These are phyloP conservation scores for Ephestia elutella DNA, from an alignment of 1,140 invertebrate genomes.

Conservation along the genomic window DNA sequence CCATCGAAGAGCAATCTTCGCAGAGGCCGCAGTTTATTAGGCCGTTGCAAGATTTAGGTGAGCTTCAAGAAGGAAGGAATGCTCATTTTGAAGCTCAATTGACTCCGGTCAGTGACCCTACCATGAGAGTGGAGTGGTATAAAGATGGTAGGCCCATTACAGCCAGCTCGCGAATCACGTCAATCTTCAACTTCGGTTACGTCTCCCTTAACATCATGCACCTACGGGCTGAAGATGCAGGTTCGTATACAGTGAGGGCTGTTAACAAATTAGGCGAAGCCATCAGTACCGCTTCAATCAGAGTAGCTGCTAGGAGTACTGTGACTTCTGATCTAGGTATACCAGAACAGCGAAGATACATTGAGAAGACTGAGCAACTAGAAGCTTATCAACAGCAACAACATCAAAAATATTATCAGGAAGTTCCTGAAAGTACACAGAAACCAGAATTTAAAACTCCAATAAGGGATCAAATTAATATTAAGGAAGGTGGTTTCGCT, in stretches of 20 bases:
- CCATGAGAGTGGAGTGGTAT: conserved; percentile 98
- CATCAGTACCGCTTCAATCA: conserved; percentile 85
- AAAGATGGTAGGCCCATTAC: conserved; percentile 96
- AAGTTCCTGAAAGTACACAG: conserved; percentile 84
- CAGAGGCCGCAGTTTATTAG: conserved; percentile 92
- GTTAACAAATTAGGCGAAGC: conserved; percentile 91
- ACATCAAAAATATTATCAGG: conserved; percentile 84
- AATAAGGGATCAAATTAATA: conserved; percentile 90
- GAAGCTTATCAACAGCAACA: conserved; percentile 90
- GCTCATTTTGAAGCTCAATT: conserved; percentile 97
- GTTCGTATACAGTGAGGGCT: conserved; percentile 92
- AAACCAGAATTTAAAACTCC: conserved; percentile 94
- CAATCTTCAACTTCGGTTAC: conserved; percentile 98
- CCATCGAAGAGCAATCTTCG: conserved; percentile 83
- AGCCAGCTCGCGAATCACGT: conserved; percentile 95
- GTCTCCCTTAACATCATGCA: conserved; percentile 98
- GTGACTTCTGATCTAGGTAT: conserved; percentile 91
- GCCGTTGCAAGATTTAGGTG: conserved; percentile 89
- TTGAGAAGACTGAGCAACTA: conserved; percentile 93
- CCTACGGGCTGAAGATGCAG: conserved; percentile 94
- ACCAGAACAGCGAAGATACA: conserved; percentile 94
- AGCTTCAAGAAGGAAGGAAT: conserved; percentile 91
- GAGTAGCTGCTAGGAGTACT: conserved; percentile 84
- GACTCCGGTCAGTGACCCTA: conserved; percentile 95
- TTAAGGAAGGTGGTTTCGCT: conserved; percentile 94